Base-by-base conservation (phyloP, 2,888 invertebrate genomes). In the Molorchus minor region DNA sequence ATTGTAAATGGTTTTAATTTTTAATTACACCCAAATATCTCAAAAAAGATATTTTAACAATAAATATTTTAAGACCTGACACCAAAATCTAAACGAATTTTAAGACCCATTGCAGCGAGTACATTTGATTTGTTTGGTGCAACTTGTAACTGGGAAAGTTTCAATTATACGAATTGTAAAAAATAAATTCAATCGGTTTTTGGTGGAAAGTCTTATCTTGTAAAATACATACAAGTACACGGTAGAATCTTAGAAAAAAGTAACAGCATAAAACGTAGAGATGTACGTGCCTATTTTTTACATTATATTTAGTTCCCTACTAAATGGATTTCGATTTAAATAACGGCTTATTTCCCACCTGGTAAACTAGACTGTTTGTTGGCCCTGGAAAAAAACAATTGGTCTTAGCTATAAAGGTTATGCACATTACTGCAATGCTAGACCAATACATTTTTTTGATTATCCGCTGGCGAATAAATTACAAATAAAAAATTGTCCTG, bases 351-450 rank as follows among this genome's bases (percentile, higher is more conserved):
- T 60, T 73, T 75, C 60, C 77, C 77, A 61, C 71, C 75, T 21
- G 78, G 76, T 58, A 77, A 65, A 64, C 75, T 73, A 54, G 75
- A 66, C 58, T 71, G 61, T 69, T 75, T 78, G 64, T 72, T 73
- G 64, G 70, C 69, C 69, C 76, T 77, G 60, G 20, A 40, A 64
- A 58, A 52, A 20, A 41, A 13, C 15, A 15, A 16, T 38, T 38
- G 4, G 3, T 25, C 8, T 25, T 25, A 5, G 25, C 8, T 3
- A 25, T 8, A 25, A 25, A 5, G 3, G 25, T 8, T 25, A 25
- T 5, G 8, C 25, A 5, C 3, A 3, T 3, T 25, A 25, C 8
- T 25, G 25, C 8, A 5, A 25, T 5, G 8, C 25, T 5, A 25
- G 25, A 25, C 8, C 25, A 25, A 5, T 25, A 3, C 4, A 8